Conservation (phyloP, 1,140 invertebrate species). For the Drosophila pseudoananassae region DNA sequence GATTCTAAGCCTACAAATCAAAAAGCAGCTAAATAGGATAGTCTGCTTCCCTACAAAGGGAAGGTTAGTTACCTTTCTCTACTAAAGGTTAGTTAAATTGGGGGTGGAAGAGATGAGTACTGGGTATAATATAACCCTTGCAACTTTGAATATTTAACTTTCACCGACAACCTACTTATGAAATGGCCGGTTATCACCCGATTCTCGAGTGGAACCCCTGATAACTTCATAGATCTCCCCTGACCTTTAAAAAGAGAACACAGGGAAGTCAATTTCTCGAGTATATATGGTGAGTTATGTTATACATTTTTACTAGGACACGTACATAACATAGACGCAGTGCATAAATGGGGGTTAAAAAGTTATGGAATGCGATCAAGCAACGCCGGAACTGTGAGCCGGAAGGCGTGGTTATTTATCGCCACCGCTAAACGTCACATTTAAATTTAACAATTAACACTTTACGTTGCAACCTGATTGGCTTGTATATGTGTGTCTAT, state of each 20-base stretch:
- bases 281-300: slow-evolving; percentile 29
- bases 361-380: slow-evolving; percentile 42
- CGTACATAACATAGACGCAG: slow-evolving; percentile 42
- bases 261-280: neutral
- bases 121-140: no score
- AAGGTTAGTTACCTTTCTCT: no score
- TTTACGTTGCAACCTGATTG: slow-evolving; percentile 19
- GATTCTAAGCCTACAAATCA: no score
- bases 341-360: slow-evolving; percentile 30
- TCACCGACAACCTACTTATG: no score
- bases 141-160: no score
- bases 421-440: slow-evolving; percentile 4
- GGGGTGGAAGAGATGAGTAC: no score
- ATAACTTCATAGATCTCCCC: no score
- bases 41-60: no score
- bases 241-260: slow-evolving; percentile 2
- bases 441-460: slow-evolving; percentile 40
- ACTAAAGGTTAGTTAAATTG: no score
- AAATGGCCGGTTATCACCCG: no score
- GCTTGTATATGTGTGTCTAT: slow-evolving; percentile 21
- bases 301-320: slow-evolving; percentile 54
- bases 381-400: neutral
- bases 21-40: no score
- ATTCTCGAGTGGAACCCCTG: no score
- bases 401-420: neutral